Base-by-base conservation (phyloP, 2,888 invertebrate species). In the Tetragonula carbonaria region DNA sequence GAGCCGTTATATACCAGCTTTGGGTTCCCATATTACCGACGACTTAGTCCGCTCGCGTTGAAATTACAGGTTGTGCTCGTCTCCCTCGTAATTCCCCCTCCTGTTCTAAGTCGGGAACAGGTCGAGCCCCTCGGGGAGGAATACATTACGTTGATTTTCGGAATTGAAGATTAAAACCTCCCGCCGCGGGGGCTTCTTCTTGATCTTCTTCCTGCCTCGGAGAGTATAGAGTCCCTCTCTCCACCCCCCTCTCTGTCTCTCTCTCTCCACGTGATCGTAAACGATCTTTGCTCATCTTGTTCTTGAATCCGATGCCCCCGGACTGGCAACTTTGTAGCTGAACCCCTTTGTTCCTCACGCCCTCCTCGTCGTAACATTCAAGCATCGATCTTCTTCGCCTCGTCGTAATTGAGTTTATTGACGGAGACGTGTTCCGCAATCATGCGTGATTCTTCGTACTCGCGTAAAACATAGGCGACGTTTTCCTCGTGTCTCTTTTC, bases 11-110 rank as follows among this genome's bases (percentile, higher is more conserved):
- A 90, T 90, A 86, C 90, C 87, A 83, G 85, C 90, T 86, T 85
- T 84, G 80, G 87, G 91, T 93, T 93, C 92, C 92, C 93, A 93
- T 93, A 93, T 93, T 93, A 93, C 91, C 88, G 85, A 88, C 89
- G 93, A 92, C 91, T 91, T 91, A 91, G 90, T 88, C 87, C 90
- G 90, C 87, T 91, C 92, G 92, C 91, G 92, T 92, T 92, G 91
- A 93, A 93, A 93, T 93, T 93, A 93, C 93, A 93, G 93, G 92
- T 92, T 92, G 86, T 89, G 82, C 68, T 68, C 73, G 74, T 45
- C 79, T 53, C 72, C 77, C 74, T 62, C 72, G 68, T 65, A 16
- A 55, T 74, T 38, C n/a, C n/a, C 63, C 63, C 85, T 78, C 80
- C 79, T 55, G 68, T 78, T 82, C 86, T 87, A 87, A 86, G 82